Percentiles rank a stretch among this genome's conserved stretches.
Evolutionary conservation across 2,797 vertebrate species (phyloP).

Genomic region (Acipenser transmontanus): DNA sequence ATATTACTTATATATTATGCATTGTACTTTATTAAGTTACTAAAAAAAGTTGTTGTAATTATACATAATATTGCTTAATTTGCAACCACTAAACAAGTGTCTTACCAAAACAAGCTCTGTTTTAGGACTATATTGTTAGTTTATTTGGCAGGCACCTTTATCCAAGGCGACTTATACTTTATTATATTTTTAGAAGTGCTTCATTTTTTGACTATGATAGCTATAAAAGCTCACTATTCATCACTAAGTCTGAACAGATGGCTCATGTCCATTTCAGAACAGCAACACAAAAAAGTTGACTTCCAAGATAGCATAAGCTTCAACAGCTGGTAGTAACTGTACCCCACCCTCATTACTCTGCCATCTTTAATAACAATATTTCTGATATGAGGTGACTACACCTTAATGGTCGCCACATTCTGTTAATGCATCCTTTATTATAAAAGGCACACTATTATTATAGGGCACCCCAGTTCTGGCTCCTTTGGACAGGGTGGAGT

Average conservation of each 20-base stretch:
- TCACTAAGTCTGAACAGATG: conserved; percentile 45
- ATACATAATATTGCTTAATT: no score
- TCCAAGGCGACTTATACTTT: no score
- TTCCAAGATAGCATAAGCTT: conserved; percentile 47
- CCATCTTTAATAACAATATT: not conserved
- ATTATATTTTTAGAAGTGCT: no score
- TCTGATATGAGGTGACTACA: not conserved
- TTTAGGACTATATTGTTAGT: no score
- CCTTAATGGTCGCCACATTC: conserved; percentile 49
- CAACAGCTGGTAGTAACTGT: conserved; percentile 54
- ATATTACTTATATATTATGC: no score
- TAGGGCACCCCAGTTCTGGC: not conserved
- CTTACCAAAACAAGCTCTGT: no score
- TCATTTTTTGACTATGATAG: no score
- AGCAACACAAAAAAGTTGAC: conserved; percentile 54
- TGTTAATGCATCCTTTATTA: not conserved
- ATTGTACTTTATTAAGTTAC: no score
- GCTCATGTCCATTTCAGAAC: conserved; percentile 63
- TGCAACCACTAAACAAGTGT: no score
- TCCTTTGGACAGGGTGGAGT: not conserved
- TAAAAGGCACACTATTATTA: not conserved
- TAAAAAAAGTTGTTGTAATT: no score
- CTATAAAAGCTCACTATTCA: not conserved
- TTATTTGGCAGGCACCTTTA: no score
- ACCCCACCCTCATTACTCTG: not conserved